These are phyloP conservation scores for Thymelicus sylvestris DNA, from an alignment of 2,888 invertebrate genomes.

Conservation along the genomic window DNA sequence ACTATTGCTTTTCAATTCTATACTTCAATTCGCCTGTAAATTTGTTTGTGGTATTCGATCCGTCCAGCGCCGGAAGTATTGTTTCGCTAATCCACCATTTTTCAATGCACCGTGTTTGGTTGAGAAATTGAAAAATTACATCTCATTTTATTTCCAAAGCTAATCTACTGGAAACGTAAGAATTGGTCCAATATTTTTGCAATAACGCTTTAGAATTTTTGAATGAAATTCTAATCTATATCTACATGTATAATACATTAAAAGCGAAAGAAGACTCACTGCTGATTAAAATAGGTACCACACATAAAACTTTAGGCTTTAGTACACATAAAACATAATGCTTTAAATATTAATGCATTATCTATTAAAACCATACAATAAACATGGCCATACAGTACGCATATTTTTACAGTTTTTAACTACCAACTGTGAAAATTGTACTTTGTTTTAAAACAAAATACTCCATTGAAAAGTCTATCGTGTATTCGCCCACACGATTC, in stretches of 20 bases:
- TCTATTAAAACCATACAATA: no score
- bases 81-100: conserved; percentile 30
- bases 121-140: conserved; percentile 19
- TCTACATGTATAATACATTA: no score
- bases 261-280: no score
- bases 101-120: conserved; percentile 21
- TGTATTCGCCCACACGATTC: conserved; percentile 65
- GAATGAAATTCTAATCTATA: not conserved
- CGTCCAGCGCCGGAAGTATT: conserved; percentile 24
- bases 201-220: not conserved
- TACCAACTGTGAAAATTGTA: conserved; percentile 39
- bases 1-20: conserved; percentile 3
- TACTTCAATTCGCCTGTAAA: conserved; percentile 13
- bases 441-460: conserved; percentile 64
- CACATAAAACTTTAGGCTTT: no score
- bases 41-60: conserved; percentile 16
- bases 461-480: conserved; percentile 70
- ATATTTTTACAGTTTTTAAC: not conserved
- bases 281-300: no score
- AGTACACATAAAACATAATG: no score
- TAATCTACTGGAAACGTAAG: conserved; percentile 19
- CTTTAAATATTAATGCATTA: no score
- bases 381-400: no score
- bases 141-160: conserved; percentile 23
- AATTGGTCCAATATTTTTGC: not conserved